Evolutionary conservation across 1,140 invertebrate genomes (phyloP).

Genomic region (Eumaeus atala): DNA sequence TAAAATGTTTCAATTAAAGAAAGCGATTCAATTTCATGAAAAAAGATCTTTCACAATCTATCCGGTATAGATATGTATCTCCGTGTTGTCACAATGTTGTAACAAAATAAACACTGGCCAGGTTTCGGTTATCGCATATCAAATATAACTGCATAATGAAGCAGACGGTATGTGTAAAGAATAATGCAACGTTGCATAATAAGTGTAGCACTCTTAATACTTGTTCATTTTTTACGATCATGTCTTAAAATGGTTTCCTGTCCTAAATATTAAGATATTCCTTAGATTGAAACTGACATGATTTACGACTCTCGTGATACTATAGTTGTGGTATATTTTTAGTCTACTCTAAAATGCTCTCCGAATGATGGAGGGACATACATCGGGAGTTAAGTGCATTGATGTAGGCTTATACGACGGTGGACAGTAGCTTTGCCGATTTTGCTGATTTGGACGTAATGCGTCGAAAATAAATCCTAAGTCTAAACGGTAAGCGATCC

Average conservation of each 20-base stretch:
- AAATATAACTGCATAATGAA: conserved; percentile 10
- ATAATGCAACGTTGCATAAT: not conserved
- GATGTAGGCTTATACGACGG: no score
- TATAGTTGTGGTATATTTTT: not conserved
- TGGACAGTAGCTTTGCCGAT: no score
- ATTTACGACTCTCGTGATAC: conserved; percentile 3
- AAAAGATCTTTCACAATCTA: not conserved
- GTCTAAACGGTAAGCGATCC: no score
- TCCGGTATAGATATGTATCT: conserved; percentile 1
- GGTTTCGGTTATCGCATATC: conserved; percentile 1
- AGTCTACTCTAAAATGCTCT: not conserved
- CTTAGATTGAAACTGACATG: conserved; percentile 1
- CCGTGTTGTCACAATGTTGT: not conserved
- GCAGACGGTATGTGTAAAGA: not conserved
- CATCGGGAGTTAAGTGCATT: no score
- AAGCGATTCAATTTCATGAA: no score
- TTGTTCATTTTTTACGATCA: not conserved
- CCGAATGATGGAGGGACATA: no score
- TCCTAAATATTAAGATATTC: conserved; percentile 4
- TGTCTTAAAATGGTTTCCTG: conserved; percentile 4
- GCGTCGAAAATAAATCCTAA: no score
- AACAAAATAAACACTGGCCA: conserved; percentile 8
- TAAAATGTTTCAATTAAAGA: no score
- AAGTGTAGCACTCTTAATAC: not conserved
- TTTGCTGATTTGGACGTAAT: no score